These are phyloP conservation scores for Tethea ocularis DNA, from an alignment of 2,888 invertebrate species.

Conservation along the genomic window DNA sequence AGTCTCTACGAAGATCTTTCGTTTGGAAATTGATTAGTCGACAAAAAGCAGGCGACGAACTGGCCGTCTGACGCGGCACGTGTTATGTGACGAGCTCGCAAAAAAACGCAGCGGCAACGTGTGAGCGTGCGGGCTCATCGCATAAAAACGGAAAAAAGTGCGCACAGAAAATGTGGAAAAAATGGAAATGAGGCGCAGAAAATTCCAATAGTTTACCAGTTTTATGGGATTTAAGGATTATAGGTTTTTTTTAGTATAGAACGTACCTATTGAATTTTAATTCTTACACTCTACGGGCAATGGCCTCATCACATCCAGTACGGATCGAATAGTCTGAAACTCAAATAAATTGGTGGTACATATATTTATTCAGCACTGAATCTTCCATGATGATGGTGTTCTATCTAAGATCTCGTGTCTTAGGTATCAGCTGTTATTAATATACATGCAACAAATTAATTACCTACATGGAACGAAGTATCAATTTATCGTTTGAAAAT, in stretches of 20 bases:
- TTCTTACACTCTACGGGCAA: not conserved
- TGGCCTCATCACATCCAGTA: not conserved
- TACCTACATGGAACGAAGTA: too few species aligned
- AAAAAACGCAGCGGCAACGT: conserved; percentile 34
- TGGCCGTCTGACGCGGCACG: conserved; percentile 51
- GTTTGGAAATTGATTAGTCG: conserved; percentile 51
- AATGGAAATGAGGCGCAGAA: conserved; percentile 2
- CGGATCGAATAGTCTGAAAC: too few species aligned
- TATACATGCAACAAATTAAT: too few species aligned
- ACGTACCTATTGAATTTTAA: not conserved
- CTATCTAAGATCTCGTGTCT: too few species aligned
- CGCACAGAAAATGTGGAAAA: not conserved
- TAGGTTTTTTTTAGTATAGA: not conserved
- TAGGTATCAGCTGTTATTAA: too few species aligned
- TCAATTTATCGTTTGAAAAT: too few species aligned
- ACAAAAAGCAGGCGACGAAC: conserved; percentile 52
- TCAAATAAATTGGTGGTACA: too few species aligned
- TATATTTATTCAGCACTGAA: too few species aligned
- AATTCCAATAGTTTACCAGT: not conserved
- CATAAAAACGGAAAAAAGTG: conserved; percentile 1
- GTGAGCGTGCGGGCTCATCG: not conserved
- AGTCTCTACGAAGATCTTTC: conserved; percentile 21
- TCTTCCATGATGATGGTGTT: too few species aligned
- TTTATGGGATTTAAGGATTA: not conserved
- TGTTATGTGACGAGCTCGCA: conserved; percentile 44